Percentiles rank a stretch among this genome's conserved stretches.
phyloP scores from a whole-genome alignment of 2,797 vertebrate genomes.

The Catostomus latipinnis region DNA sequence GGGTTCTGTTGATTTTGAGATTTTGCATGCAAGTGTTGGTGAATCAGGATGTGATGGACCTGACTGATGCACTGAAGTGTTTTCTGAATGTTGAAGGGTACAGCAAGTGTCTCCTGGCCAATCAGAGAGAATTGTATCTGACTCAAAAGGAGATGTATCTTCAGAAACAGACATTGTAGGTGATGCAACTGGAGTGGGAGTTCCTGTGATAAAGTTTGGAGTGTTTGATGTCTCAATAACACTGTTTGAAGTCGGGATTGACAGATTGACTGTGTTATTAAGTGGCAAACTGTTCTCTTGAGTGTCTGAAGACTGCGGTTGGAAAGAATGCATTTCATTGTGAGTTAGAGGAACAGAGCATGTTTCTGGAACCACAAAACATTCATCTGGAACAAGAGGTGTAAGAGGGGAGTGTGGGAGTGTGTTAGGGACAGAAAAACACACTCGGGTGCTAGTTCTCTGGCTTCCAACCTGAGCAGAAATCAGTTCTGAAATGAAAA shows the following conservation, averaged over 20 bases:
- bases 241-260: background rate
- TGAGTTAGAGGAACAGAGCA: conserved; percentile 30
- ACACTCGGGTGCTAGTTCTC: conserved; percentile 54
- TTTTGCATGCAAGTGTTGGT: background rate
- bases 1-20: background rate
- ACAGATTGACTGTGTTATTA: background rate
- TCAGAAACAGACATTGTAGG: background rate
- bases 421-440: conserved; percentile 59
- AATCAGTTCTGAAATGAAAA: conserved; percentile 74
- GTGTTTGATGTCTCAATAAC: background rate
- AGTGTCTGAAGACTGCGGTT: conserved; percentile 4
- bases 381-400: conserved; percentile 48
- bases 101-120: conserved; percentile 1
- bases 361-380: background rate
- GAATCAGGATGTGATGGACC: conserved; percentile 3
- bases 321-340: background rate
- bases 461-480: conserved; percentile 62
- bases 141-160: conserved; percentile 3
- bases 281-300: background rate
- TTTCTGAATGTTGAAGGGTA: conserved; percentile 36
- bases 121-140: conserved; percentile 10
- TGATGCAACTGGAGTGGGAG: background rate
- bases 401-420: conserved; percentile 61
- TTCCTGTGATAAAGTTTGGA: background rate
- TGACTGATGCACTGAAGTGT: background rate